Percentiles rank a stretch among this genome's conserved stretches.
Evolutionary conservation across 2,797 vertebrate genomes (phyloP).

Genomic region (Microctenopoma lineatum): DNA sequence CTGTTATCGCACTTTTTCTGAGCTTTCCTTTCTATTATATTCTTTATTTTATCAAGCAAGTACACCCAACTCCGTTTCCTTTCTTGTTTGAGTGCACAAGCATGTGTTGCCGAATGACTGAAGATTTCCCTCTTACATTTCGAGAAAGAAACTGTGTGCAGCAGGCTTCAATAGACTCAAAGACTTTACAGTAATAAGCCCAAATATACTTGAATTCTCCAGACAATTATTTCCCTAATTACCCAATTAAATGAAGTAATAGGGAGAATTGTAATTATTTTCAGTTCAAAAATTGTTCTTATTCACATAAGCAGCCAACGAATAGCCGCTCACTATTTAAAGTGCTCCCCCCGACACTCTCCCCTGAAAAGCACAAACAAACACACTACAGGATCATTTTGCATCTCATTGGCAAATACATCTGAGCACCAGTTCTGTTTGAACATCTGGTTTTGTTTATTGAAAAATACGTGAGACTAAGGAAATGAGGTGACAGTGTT

Average conservation of each 20-base stretch:
- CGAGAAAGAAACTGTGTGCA: not conserved
- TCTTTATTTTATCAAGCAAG: slow-evolving; percentile 3
- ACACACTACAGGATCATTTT: slow-evolving; percentile 4
- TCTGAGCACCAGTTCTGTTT: slow-evolving; percentile 24
- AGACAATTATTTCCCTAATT: slow-evolving; percentile 47
- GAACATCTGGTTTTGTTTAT: slow-evolving; percentile 68
- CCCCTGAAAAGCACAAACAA: not conserved
- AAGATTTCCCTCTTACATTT: slow-evolving; percentile 9
- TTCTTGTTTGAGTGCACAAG: slow-evolving; percentile 8
- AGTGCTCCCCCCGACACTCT: not conserved
- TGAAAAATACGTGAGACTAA: slow-evolving; percentile 48
- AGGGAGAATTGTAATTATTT: slow-evolving; percentile 33
- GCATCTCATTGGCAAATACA: slow-evolving; percentile 35
- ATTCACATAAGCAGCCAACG: slow-evolving; percentile 30
- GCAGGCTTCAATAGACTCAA: slow-evolving; percentile 19
- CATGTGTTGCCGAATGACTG: not conserved
- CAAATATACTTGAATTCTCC: slow-evolving; percentile 41
- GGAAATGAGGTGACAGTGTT: slow-evolving; percentile 45
- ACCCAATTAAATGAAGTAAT: slow-evolving; percentile 34
- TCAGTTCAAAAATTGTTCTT: slow-evolving; percentile 50
- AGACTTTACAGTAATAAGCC: slow-evolving; percentile 51
- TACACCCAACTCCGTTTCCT: not conserved
- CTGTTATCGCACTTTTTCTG: not conserved
- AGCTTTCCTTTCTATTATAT: slow-evolving; percentile 9
- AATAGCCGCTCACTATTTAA: slow-evolving; percentile 13